These are phyloP conservation scores for Hydractinia symbiolongicarpus DNA, from an alignment of 30 jellyfish, hydroid and myxozoan species.

Conservation along the genomic window DNA sequence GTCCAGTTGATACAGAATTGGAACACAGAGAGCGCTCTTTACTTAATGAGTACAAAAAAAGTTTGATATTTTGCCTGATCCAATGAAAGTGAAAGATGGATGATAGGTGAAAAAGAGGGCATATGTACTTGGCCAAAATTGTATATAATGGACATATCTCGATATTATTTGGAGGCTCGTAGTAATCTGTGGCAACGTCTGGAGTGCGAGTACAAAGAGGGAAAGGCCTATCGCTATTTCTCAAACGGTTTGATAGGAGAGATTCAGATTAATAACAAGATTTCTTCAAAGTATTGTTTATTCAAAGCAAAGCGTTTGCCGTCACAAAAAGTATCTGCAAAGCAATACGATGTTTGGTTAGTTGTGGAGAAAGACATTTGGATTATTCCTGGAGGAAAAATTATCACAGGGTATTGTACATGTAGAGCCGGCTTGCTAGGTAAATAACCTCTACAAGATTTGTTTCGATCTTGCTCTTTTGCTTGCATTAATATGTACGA, in stretches of 20 bases:
- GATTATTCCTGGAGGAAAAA: slow-evolving; percentile 19
- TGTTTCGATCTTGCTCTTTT: neutral
- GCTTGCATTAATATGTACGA: neutral
- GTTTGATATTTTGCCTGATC: slow-evolving; percentile 14
- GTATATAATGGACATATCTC: slow-evolving; percentile 3
- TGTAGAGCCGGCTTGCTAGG: slow-evolving; percentile 28
- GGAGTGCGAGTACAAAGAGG: slow-evolving; percentile 49
- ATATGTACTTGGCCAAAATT: slow-evolving; percentile 35
- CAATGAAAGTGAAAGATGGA: slow-evolving; percentile 14
- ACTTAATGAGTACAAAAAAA: neutral
- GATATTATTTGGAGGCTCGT: neutral
- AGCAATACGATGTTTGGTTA: slow-evolving; percentile 41
- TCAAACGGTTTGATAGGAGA: slow-evolving; percentile 26
- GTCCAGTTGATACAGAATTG: slow-evolving; percentile 17
- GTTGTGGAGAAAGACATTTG: slow-evolving; percentile 9
- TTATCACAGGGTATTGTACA: slow-evolving; percentile 16
- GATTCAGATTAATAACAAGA: slow-evolving; percentile 1
- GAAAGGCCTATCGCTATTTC: slow-evolving; percentile 41
- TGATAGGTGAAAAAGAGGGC: slow-evolving; percentile 45
- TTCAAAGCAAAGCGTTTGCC: slow-evolving; percentile 33
- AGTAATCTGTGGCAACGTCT: slow-evolving; percentile 29
- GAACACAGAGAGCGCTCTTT: slow-evolving; percentile 25
- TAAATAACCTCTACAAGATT: neutral
- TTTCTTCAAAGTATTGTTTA: slow-evolving; percentile 6
- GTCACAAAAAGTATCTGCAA: slow-evolving; percentile 33